Conservation (phyloP, 2,113 vertebrate genomes). For the Sterrhoptilus dennistouni region DNA sequence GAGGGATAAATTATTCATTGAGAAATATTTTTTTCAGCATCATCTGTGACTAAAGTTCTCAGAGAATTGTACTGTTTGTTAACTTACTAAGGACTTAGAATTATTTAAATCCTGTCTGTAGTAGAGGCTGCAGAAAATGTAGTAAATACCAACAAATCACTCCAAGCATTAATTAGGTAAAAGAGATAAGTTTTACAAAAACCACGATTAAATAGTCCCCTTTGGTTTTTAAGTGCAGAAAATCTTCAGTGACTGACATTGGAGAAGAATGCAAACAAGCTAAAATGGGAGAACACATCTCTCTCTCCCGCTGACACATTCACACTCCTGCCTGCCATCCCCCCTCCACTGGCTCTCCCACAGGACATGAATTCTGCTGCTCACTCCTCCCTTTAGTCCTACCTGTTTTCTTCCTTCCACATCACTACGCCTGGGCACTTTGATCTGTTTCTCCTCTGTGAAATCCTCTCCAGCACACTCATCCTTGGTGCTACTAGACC, state of each 20-base stretch:
- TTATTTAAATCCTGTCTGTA: neutral
- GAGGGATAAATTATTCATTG: constrained; percentile 39
- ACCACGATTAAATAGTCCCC: neutral
- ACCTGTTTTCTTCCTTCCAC: neutral
- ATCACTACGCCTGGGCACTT: rapidly evolving
- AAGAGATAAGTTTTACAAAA: neutral
- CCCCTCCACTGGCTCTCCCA: neutral
- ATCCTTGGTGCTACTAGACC: neutral
- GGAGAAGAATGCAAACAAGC: neutral
- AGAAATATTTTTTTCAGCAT: constrained; percentile 47
- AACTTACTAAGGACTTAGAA: neutral
- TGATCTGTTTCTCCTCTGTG: neutral
- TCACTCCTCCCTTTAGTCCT: neutral
- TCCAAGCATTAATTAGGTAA: neutral
- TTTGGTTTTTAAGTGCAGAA: neutral
- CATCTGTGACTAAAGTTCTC: constrained; percentile 25
- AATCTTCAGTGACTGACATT: neutral
- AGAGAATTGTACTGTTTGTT: neutral
- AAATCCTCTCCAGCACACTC: rapidly evolving
- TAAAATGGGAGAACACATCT: neutral
- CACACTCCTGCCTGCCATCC: neutral
- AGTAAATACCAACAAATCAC: neutral
- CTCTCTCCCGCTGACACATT: neutral
- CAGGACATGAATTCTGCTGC: neutral
- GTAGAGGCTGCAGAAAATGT: neutral